These are phyloP conservation scores for Ennomos fuscantarius DNA, from an alignment of 2,888 invertebrate species.

Conservation along the genomic window DNA sequence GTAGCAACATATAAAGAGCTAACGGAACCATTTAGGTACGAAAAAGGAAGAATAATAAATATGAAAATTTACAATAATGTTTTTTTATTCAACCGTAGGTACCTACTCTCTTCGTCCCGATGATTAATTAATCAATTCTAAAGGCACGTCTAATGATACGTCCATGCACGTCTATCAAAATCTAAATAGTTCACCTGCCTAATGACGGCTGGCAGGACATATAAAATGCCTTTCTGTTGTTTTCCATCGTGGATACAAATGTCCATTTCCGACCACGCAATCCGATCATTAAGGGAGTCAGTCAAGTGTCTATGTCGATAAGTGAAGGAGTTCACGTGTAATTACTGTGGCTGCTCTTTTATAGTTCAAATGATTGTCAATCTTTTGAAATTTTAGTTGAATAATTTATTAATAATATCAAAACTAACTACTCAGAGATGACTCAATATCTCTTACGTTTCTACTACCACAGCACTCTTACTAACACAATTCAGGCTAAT, in stretches of 20 bases:
- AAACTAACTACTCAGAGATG: constrained; percentile 27
- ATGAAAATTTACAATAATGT: constrained; percentile 8
- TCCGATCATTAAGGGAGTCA: constrained; percentile 75
- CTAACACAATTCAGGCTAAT: constrained; percentile 81
- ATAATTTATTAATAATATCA: background rate
- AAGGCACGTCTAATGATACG: too few relatives aligned
- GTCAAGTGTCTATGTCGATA: constrained; percentile 65
- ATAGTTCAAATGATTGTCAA: too few relatives aligned
- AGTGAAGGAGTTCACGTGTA: constrained; percentile 41
- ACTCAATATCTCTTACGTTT: constrained; percentile 45
- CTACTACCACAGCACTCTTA: constrained; percentile 54
- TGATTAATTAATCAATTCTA: constrained; percentile 56
- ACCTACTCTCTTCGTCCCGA: constrained; percentile 7
- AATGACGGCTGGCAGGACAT: constrained; percentile 66
- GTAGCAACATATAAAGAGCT: too few relatives aligned
- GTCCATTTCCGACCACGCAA: constrained; percentile 81
- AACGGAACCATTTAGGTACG: too few relatives aligned
- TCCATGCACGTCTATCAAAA: constrained; percentile 54
- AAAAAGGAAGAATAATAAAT: constrained; percentile 3
- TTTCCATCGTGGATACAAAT: constrained; percentile 74
- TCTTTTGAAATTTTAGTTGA: background rate
- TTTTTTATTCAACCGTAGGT: constrained; percentile 11
- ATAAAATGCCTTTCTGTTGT: constrained; percentile 71
- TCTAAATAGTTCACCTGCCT: constrained; percentile 70
- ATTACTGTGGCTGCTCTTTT: too few relatives aligned